Conservation (phyloP, 2,888 invertebrate species). For the Magallana nippona region DNA sequence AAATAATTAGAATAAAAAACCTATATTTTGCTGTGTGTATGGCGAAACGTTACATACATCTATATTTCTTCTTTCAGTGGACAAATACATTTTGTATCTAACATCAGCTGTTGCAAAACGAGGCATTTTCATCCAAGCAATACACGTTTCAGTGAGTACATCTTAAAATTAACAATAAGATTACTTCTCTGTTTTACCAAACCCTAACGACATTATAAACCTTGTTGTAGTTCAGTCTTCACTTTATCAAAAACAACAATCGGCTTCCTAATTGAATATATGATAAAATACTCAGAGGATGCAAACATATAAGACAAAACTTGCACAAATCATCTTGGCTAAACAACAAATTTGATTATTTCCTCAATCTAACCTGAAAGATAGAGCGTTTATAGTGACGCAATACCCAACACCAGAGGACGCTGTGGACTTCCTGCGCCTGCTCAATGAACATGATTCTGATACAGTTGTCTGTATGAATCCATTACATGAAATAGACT, state of each 20-base stretch:
- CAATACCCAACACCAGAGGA: neutral
- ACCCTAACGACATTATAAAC: no score
- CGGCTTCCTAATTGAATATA: no score
- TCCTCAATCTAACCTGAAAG: neutral
- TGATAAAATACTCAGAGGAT: no score
- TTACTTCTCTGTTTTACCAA: no score
- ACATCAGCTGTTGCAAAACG: neutral
- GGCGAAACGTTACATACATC: no score
- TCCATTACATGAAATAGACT: slow-evolving; percentile 19
- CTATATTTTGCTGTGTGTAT: neutral
- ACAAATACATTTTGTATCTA: slow-evolving; percentile 9
- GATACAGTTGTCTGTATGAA: neutral
- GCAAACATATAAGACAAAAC: neutral
- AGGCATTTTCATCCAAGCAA: slow-evolving; percentile 5
- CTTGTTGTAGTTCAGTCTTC: no score
- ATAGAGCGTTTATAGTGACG: slow-evolving; percentile 10
- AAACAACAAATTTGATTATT: neutral
- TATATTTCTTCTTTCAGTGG: neutral
- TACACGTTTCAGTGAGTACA: neutral
- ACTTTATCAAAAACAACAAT: no score
- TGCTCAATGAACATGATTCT: slow-evolving; percentile 17
- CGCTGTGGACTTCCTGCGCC: slow-evolving; percentile 11
- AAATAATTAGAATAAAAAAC: no score
- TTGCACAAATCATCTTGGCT: neutral
- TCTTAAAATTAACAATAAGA: no score